Evolutionary conservation across 1,140 invertebrate species (phyloP).

Genomic region (Gonatopus flavifemur): DNA sequence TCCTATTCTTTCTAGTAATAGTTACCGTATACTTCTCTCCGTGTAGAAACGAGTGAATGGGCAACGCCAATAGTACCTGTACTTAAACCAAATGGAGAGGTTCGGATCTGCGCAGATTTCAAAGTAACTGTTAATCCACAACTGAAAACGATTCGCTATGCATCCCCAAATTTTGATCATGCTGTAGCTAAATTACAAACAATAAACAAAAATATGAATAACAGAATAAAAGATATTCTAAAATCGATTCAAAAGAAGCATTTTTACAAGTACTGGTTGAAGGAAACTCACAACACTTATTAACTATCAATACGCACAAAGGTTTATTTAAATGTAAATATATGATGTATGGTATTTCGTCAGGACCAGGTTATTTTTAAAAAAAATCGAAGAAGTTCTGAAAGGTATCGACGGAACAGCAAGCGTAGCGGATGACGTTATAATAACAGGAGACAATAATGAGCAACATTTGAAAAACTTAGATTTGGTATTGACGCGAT

Average conservation of each 20-base stretch:
- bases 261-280: not conserved
- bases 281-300: not conserved
- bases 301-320: not conserved
- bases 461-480: constrained; percentile 3
- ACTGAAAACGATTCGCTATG: not conserved
- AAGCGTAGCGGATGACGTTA: constrained; percentile 1
- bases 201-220: not conserved
- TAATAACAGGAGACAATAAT: not conserved
- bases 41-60: no score
- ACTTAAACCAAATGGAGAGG: constrained; percentile 18
- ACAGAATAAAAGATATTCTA: not conserved
- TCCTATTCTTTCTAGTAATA: no score
- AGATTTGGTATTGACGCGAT: not conserved
- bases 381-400: constrained; percentile 1
- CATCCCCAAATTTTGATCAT: constrained; percentile 8
- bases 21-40: no score
- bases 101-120: constrained; percentile 24
- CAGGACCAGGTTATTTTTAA: constrained; percentile 4
- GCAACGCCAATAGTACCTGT: no score
- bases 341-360: not conserved
- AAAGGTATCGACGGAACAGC: no score
- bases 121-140: constrained; percentile 13
- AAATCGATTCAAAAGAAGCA: not conserved
- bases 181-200: constrained; percentile 1
- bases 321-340: not conserved